These are phyloP conservation scores for Brevimyrus niger DNA, from an alignment of 2,113 vertebrate species.

Conservation along the genomic window DNA sequence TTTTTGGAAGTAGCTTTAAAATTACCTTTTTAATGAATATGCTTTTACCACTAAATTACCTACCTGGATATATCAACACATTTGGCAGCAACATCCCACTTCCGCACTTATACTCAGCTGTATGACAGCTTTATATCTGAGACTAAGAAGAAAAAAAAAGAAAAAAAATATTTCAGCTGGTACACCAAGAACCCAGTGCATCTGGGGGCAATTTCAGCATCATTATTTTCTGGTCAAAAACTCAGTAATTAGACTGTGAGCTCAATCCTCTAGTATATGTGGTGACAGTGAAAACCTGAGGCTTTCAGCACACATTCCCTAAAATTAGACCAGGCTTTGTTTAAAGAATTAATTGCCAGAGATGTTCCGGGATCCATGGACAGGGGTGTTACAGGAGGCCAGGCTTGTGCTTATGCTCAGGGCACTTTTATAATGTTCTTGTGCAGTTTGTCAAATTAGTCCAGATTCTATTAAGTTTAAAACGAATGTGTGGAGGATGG, in stretches of 20 bases:
- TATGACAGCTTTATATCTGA: neutral
- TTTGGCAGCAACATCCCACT: neutral
- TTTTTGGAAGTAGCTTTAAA: neutral
- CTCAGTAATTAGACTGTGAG: constrained; percentile 35
- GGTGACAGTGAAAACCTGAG: constrained; percentile 27
- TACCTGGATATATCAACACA: neutral
- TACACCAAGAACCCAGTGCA: constrained; percentile 18
- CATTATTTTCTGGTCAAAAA: constrained; percentile 35
- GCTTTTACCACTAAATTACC: constrained; percentile 2
- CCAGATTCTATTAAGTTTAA: neutral
- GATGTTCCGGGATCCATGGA: neutral
- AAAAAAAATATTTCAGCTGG: neutral
- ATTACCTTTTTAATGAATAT: neutral
- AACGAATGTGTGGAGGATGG: neutral
- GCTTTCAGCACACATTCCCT: constrained; percentile 18
- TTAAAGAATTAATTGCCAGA: constrained; percentile 20
- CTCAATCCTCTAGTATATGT: constrained; percentile 29
- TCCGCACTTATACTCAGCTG: neutral
- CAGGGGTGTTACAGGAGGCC: neutral
- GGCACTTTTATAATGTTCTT: neutral
- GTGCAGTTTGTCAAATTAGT: neutral
- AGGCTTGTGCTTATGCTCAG: neutral
- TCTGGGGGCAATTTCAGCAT: constrained; percentile 38
- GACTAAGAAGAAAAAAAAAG: neutral
- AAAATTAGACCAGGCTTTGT: constrained; percentile 26